A percentile compares a stretch with the other conserved stretches of the same genome.
Evolutionary conservation across 2,113 vertebrate species (phyloP).

Genomic region (Nicator chloris): DNA sequence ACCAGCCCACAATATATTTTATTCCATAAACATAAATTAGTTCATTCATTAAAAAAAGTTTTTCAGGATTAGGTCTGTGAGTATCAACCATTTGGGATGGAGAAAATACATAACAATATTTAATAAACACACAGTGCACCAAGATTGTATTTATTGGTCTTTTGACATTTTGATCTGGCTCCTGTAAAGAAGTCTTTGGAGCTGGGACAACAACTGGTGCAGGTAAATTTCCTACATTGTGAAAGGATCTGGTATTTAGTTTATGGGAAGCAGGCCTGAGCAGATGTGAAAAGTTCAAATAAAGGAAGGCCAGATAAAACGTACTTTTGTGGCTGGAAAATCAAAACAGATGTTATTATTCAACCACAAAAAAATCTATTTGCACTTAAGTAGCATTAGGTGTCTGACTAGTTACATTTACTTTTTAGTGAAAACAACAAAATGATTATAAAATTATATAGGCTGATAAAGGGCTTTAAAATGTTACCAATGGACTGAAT

Average conservation of each 20-base stretch:
- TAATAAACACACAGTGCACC: slow-evolving; percentile 23
- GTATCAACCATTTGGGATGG: not conserved
- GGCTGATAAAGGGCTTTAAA: slow-evolving; percentile 38
- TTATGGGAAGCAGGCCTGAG: slow-evolving; percentile 76
- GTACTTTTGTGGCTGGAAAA: slow-evolving; percentile 76
- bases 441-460: slow-evolving; percentile 53
- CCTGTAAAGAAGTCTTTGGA: slow-evolving; percentile 70
- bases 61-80: not conserved
- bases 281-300: slow-evolving; percentile 84
- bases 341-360: slow-evolving; percentile 83
- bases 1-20: not conserved
- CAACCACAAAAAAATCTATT: slow-evolving; percentile 73
- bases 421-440: slow-evolving; percentile 63
- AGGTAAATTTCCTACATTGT: slow-evolving; percentile 77
- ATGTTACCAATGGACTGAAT: not conserved
- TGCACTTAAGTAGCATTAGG: slow-evolving; percentile 71
- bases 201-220: slow-evolving; percentile 57
- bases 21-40: not conserved
- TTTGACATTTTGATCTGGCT: slow-evolving; percentile 69
- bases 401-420: slow-evolving; percentile 66
- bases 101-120: slow-evolving; percentile 18
- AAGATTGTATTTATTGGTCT: slow-evolving; percentile 64
- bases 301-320: slow-evolving; percentile 82
- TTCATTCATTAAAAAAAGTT: not conserved
- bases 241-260: slow-evolving; percentile 75